A percentile compares a stretch with the other conserved stretches of the same genome.
Evolutionary conservation across 2,797 vertebrate species (phyloP).

Genomic region (Philypnodon macrostomus): DNA sequence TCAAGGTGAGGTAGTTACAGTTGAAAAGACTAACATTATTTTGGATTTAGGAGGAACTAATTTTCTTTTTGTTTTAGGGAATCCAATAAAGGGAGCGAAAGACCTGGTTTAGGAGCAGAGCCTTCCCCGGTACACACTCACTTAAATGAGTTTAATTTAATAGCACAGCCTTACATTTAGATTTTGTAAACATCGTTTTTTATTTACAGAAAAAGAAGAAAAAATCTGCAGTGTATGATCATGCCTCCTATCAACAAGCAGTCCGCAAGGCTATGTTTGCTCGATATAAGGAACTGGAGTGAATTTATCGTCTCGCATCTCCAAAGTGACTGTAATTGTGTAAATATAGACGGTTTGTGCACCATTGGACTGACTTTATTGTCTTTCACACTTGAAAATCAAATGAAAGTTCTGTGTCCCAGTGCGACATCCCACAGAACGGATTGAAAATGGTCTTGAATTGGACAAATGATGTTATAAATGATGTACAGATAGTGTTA

Average conservation of each 20-base stretch:
- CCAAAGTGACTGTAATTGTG: slow-evolving; percentile 7
- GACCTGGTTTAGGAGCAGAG: slow-evolving; percentile 78
- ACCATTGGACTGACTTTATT: too few relatives aligned
- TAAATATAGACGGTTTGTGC: too few relatives aligned
- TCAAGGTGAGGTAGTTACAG: slow-evolving; percentile 76
- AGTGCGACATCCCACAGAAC: too few relatives aligned
- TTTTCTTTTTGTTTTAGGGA: slow-evolving; percentile 56
- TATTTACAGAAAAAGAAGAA: slow-evolving; percentile 80
- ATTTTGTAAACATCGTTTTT: slow-evolving; percentile 1
- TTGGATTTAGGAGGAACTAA: background rate
- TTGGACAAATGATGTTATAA: too few relatives aligned
- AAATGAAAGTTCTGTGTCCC: too few relatives aligned
- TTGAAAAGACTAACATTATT: too few relatives aligned
- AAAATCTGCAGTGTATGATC: slow-evolving; percentile 79
- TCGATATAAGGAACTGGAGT: slow-evolving; percentile 94
- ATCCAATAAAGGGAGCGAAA: slow-evolving; percentile 68
- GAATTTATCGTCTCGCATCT: slow-evolving; percentile 53
- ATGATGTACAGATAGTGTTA: too few relatives aligned
- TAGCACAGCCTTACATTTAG: background rate
- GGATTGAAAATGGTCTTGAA: too few relatives aligned
- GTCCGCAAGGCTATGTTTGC: slow-evolving; percentile 97
- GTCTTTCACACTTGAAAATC: too few relatives aligned
- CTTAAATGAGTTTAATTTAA: too few relatives aligned
- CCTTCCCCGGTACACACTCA: slow-evolving; percentile 66
- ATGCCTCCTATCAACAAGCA: slow-evolving; percentile 89